Base-by-base conservation (phyloP, 2,797 vertebrate species). In the Delichon dasypus region DNA sequence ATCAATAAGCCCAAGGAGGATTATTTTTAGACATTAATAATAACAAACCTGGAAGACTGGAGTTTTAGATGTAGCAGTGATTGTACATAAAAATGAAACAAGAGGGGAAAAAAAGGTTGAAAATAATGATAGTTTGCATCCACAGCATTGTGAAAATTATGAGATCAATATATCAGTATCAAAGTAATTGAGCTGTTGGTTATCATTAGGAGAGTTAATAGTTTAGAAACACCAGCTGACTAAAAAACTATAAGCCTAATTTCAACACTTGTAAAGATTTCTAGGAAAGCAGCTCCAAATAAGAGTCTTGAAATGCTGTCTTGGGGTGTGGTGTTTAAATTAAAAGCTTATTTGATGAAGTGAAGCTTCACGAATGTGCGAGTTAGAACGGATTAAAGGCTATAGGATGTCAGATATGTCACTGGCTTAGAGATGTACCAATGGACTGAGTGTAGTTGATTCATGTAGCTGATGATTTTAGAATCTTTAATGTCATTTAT, bases 401-500 rank as follows among this genome's bases (percentile, higher is more conserved):
- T 87, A 1, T 50, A 34, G 55, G 68, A 85, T 86, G 82, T 70
- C 71, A 94, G 51, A 54, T 47, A 12, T 83, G 67, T 85, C 88
- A 77, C 50, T 61, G 85, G 50, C 18, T 68, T 85, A 72, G 66
- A 27, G 61, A 40, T 3, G 5, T 58, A 85, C 75, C 82, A 62
- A 7, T 72, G 87, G 74, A 48, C 45, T 81, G 66, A 44, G 57
- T 18, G 51, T 55, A 47, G 72, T 2, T 76, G 48, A 36, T 50
- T 88, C 83, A 38, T 57, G 26, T 44, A 48, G 45, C 53, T 82
- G 74, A 36, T 92, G 83, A 67, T 27, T 87, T 72, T 82, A 71
- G 77, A 47, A 44, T 86, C 48, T 94, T 91, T 85, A 95, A 91
- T 79, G 80, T 79, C 68, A 79, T 90, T 90, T 95, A 90, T 90